These are phyloP conservation scores for Anguilla obscura DNA, from an alignment of 2,797 vertebrate species.

Conservation along the genomic window DNA sequence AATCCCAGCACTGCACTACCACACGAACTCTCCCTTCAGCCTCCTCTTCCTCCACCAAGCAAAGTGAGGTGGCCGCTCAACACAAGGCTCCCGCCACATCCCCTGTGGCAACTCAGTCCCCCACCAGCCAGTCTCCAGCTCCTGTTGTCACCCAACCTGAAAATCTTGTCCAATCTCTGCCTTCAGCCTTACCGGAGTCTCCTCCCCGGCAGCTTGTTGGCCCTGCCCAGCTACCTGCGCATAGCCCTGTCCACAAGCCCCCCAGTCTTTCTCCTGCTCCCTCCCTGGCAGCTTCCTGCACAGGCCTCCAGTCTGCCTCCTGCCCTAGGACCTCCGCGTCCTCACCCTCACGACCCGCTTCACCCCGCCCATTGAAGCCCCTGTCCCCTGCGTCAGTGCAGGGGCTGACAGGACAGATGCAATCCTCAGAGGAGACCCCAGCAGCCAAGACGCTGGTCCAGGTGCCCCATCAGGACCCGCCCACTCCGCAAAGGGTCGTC, in stretches of 20 bases:
- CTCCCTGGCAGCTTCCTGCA: constrained; percentile 67
- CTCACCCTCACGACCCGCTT: constrained; percentile 59
- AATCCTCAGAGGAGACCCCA: constrained; percentile 47
- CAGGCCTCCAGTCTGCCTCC: constrained; percentile 54
- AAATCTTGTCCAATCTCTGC: constrained; percentile 70
- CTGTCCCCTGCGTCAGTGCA: constrained; percentile 65
- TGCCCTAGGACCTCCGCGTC: constrained; percentile 55
- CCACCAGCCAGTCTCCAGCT: constrained; percentile 77
- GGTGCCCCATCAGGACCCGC: constrained; percentile 77
- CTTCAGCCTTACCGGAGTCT: constrained; percentile 65
- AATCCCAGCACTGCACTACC: constrained; percentile 65
- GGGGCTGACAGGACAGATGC: background rate
- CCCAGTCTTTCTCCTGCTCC: constrained; percentile 61
- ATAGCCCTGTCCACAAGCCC: constrained; percentile 44
- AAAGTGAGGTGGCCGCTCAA: constrained; percentile 72
- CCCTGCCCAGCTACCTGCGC: constrained; percentile 68
- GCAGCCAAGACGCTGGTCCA: constrained; percentile 79
- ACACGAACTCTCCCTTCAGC: constrained; percentile 59
- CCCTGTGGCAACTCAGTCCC: constrained; percentile 75
- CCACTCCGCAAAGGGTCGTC: constrained; percentile 75
- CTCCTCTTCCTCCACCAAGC: constrained; percentile 71
- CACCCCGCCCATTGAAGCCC: constrained; percentile 60
- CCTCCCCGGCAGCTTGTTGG: constrained; percentile 61
- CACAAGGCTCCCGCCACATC: constrained; percentile 83
- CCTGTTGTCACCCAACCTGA: constrained; percentile 74